Percentiles rank a stretch among this genome's conserved stretches.
Conservation (phyloP, 1,140 invertebrate species). For the Amyelois transitella region DNA sequence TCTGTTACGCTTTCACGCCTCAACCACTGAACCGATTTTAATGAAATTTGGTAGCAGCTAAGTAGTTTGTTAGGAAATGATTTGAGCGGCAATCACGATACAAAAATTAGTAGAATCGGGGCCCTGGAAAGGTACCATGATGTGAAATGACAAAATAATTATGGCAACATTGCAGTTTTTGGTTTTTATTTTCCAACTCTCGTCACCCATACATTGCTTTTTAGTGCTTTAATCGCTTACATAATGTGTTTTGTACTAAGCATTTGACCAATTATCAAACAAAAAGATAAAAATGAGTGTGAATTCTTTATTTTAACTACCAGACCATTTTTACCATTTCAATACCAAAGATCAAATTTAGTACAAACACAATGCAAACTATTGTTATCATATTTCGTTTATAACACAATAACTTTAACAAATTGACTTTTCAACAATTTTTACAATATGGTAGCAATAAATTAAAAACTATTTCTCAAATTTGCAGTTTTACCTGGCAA, state of each 20-base stretch:
- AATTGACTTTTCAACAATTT: slow-evolving; percentile 8
- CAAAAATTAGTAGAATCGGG: no score
- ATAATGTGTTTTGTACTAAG: slow-evolving; percentile 4
- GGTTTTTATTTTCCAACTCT: slow-evolving; percentile 3
- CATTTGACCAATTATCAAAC: neutral
- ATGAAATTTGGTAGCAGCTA: no score
- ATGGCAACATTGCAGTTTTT: slow-evolving; percentile 4
- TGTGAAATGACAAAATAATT: neutral
- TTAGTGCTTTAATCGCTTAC: slow-evolving; percentile 2
- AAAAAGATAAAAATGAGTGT: neutral
- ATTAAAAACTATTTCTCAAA: slow-evolving; percentile 8
- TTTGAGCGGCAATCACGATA: no score
- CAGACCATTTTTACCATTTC: neutral
- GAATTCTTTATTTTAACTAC: neutral
- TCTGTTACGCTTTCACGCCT: no score
- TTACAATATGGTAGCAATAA: slow-evolving; percentile 14
- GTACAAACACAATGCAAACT: slow-evolving; percentile 7
- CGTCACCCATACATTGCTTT: slow-evolving; percentile 3
- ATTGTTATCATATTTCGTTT: slow-evolving; percentile 6
- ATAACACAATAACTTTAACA: slow-evolving; percentile 10
- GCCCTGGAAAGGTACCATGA: no score
- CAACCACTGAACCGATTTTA: no score
- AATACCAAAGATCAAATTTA: slow-evolving; percentile 7
- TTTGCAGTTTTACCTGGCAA: neutral
- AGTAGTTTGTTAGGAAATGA: no score